Base-by-base conservation (phyloP, 2,797 vertebrate genomes). In the Manis crassicaudata region DNA sequence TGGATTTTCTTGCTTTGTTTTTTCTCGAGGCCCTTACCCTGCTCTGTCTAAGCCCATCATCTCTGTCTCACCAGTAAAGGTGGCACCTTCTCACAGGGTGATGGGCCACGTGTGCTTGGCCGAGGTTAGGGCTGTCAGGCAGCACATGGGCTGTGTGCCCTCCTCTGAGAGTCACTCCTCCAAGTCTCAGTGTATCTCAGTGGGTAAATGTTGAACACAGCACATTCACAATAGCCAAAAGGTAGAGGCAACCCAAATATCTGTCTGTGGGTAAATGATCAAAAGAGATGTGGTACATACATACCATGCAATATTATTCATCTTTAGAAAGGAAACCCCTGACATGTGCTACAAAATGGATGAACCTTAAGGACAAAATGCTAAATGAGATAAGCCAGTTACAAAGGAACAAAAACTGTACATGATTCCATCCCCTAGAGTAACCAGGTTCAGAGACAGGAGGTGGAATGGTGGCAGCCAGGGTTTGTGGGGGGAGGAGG, bases 81-180 rank as follows among this genome's bases (percentile, higher is more conserved):
- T 29, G n/a, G 62, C 2, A 0, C 37, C 91, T 84, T 56, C 46
- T 70, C 5, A 14, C 10, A 16, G 62, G 23, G 40, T 80, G 23
- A 40, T 4, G 21, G 46, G 40, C 43, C 40, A 10, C 0, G 0
- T 21, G 10, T n/a, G n/a, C 14, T n/a, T 23, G 27, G 40, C 37
- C 5, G 63, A 85, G 29, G 75, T 7, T 60, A 68, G 21, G 68
- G 32, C 7, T 73, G 87, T 75, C 12, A 32, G 17, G 50, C 11
- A 86, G 40, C 56, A 58, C 1, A 2, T 14, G 14, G 10, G 58
- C 73, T 23, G 32, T 21, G 40, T 5, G 43, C 20, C 21, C 29
- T 84, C 40, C 62, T 92, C 25, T 37, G 56, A 37, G 7, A 40
- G 32, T 43, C 37, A 11, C 7, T n/a, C 37, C 18, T 79, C 27